A percentile compares a stretch with the other conserved stretches of the same genome.
phyloP scores from a whole-genome alignment of 2,113 vertebrate genomes.

The Tragelaphus imberbis region DNA sequence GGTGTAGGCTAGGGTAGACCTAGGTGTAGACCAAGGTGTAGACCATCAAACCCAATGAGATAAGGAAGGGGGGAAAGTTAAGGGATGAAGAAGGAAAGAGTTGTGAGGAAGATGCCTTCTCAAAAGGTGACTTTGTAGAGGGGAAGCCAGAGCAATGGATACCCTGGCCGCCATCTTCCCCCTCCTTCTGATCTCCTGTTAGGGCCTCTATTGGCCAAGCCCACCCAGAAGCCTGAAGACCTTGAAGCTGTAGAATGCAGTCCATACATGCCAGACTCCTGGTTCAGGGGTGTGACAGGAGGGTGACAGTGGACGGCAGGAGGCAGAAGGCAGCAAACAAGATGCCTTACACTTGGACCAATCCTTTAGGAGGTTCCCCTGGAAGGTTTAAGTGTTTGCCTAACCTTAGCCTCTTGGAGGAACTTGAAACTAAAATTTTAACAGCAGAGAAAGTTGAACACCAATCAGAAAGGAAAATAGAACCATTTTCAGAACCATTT shows the following conservation, averaged over 20 bases:
- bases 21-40: too few relatives aligned
- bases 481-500: neutral
- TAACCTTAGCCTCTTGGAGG: neutral
- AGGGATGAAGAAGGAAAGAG: neutral
- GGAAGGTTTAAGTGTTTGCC: neutral
- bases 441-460: neutral
- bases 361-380: neutral
- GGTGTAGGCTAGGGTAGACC: neutral
- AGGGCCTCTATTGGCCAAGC: neutral
- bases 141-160: neutral
- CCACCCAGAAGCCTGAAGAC: neutral
- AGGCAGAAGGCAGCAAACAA: neutral
- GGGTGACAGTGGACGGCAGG: too few relatives aligned
- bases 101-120: neutral
- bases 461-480: neutral
- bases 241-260: neutral
- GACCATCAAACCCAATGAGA: neutral
- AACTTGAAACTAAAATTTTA: neutral
- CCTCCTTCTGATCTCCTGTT: neutral
- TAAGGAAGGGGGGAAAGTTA: neutral
- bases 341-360: neutral
- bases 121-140: neutral
- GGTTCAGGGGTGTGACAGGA: rapidly evolving
- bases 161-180: neutral
- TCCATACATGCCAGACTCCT: neutral